Base-by-base conservation (phyloP, 2,113 vertebrate genomes). In the Trichechus manatus region DNA sequence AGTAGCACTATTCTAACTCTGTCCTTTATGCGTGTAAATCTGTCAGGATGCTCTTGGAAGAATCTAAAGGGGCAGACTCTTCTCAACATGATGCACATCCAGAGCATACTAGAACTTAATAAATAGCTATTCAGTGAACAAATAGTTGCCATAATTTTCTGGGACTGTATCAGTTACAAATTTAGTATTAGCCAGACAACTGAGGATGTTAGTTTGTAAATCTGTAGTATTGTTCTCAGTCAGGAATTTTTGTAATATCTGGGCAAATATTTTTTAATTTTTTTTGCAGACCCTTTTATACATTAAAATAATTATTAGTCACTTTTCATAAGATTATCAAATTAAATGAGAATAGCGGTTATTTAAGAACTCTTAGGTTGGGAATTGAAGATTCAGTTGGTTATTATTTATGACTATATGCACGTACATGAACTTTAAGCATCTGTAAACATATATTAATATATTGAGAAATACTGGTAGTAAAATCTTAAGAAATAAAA, bases 101-200 rank as follows among this genome's bases (percentile, higher is more conserved):
- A 68, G 70, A 75, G 86, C n/a, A 87, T 9, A 81, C 11, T 70
- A 87, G 22, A 89, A 83, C 23, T 93, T 59, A 72, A 82, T 86
- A 93, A 93, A 83, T 92, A 91, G 36, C 89, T 96, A 33, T 75
- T 95, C 63, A 59, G 4, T 75, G 19, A 93, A 87, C 13, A 96
- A 83, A 88, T 53, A 79, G 53, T 53, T 93, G 82, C 61, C 74
- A 83, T 95, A 74, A 90, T 85, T 93, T 92, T 0, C 53, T 50
- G 0, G 17, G 31, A 22, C n/a, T 39, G 15, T 44, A 42, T 92
- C 33, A 22, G 0, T 89, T 61, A 93, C 44, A 91, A 95, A 91
- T 11, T 63, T 53, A 75, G 61, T 59, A n/a, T 90, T 83, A 96
- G 50, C 44, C 53, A 75, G 56, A 66, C 33, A 93, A 22, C 77